A percentile compares a stretch with the other conserved stretches of the same genome.
Conservation (phyloP, 2,888 invertebrate species). For the Lathronympha strigana region DNA sequence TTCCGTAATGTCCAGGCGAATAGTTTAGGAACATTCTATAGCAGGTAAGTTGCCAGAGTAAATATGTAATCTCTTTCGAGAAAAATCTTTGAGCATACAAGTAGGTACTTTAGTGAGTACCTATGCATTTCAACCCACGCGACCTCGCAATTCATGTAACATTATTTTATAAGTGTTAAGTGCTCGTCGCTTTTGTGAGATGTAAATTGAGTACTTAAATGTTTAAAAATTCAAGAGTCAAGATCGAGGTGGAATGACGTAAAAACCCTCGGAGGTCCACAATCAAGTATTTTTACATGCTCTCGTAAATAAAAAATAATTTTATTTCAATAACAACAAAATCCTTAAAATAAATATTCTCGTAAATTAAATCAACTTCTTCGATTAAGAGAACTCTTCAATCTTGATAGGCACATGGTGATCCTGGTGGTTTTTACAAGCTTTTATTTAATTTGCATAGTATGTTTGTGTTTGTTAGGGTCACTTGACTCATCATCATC, state of each 20-base stretch:
- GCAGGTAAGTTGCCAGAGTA: not conserved
- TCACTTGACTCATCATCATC: too few relatives aligned
- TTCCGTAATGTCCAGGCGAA: not conserved
- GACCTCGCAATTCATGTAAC: conserved; percentile 5
- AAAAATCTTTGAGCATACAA: not conserved
- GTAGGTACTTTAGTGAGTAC: not conserved
- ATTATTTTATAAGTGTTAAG: conserved; percentile 8
- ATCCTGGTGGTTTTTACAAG: too few relatives aligned
- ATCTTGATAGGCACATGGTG: too few relatives aligned
- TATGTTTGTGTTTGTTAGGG: too few relatives aligned
- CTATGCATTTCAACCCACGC: conserved; percentile 18
- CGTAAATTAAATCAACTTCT: too few relatives aligned
- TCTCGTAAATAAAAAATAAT: too few relatives aligned
- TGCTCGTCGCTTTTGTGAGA: not conserved
- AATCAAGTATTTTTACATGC: too few relatives aligned
- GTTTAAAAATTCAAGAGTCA: not conserved
- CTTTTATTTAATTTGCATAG: too few relatives aligned
- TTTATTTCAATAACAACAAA: too few relatives aligned
- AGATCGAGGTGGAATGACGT: not conserved
- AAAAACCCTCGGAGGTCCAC: too few relatives aligned
- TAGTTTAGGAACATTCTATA: not conserved
- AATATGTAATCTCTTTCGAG: not conserved
- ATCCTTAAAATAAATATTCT: too few relatives aligned
- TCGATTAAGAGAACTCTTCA: too few relatives aligned
- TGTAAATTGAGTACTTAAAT: not conserved